phyloP scores from a whole-genome alignment of 2,113 vertebrate genomes.

The Mionectes macconnelli region DNA sequence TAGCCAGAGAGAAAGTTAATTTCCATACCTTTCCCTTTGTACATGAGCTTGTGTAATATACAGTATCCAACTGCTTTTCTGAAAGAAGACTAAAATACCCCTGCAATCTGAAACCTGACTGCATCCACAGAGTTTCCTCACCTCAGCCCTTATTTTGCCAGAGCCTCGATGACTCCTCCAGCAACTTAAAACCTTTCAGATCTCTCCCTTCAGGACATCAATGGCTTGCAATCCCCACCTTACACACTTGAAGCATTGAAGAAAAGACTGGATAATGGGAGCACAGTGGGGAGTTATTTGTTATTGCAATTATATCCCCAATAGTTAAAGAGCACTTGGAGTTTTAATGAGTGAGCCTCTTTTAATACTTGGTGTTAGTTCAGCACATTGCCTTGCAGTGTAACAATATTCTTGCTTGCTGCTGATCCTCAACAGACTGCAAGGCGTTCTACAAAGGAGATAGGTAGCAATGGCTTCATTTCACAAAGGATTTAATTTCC shows the following conservation, averaged over 20 bases:
- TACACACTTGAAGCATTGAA: not conserved
- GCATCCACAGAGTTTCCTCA: conserved; percentile 12
- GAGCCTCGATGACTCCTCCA: not conserved
- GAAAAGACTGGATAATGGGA: not conserved
- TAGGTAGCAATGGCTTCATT: not conserved
- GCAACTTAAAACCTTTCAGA: conserved; percentile 11
- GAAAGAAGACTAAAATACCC: not conserved
- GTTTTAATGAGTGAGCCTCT: not conserved
- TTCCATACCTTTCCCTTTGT: conserved; percentile 51
- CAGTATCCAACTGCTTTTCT: conserved; percentile 11
- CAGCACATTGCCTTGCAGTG: not conserved
- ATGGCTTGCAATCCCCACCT: not conserved
- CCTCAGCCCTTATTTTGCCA: not conserved
- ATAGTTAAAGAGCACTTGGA: not conserved
- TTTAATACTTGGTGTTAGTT: not conserved
- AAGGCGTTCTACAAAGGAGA: not conserved
- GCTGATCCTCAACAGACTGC: not conserved
- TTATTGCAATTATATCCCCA: not conserved
- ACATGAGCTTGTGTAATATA: not conserved
- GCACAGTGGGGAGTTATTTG: not conserved
- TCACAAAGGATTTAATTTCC: not conserved
- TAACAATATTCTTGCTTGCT: not conserved
- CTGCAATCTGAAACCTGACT: not conserved
- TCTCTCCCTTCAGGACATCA: conserved; percentile 12
- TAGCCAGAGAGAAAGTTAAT: conserved; percentile 59